Evolutionary conservation across 2,797 vertebrate species (phyloP), one percentile per base, ranked within the genome.

Genomic region (Streptopelia turtur): DNA sequence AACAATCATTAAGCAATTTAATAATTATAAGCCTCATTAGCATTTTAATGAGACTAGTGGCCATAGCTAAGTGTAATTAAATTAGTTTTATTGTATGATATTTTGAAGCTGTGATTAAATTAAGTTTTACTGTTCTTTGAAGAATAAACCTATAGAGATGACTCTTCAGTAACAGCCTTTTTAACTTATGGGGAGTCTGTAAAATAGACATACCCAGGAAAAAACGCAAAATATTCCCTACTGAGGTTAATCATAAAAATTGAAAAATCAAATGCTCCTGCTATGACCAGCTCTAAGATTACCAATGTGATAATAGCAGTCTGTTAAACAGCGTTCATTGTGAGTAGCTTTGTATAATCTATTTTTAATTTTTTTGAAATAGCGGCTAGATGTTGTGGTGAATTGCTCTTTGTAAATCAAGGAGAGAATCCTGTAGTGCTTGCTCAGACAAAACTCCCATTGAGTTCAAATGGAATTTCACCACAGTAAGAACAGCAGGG

Each of bases 11-110:
- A 97, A 97, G 96, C 96, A 98, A 98, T 98, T 98, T 98, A 98
- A 98, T 98, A 98, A 98, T 98, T 98, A 98, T 98, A 98, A 98
- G 98, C 97, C 97, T 97, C 97, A 98, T 98, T 98, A 98, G 97
- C 98, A 98, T 98, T 98, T 98, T 98, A 98, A 98, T 98, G 97
- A 98, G 98, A 98, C 97, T 95, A 96, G 96, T 97, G 96, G 96
- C 97, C 95, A 98, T 95, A 97, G 80, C 93, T 96, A 97, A 98
- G 43, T 98, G 98, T 98, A 98, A 98, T 98, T 98, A 98, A 98
- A 98, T 98, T 98, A 98, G 96, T 96, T 98, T 97, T 97, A 98
- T 97, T 98, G 94, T 97, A 97, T 95, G 94, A 97, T 98, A 97
- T 98, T 98, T 97, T 97, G 97, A 97, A 98, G 90, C 97, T 97